These are phyloP conservation scores for Hydrochoerus hydrochaeris DNA, from an alignment of 2,113 vertebrate species.

Conservation along the genomic window DNA sequence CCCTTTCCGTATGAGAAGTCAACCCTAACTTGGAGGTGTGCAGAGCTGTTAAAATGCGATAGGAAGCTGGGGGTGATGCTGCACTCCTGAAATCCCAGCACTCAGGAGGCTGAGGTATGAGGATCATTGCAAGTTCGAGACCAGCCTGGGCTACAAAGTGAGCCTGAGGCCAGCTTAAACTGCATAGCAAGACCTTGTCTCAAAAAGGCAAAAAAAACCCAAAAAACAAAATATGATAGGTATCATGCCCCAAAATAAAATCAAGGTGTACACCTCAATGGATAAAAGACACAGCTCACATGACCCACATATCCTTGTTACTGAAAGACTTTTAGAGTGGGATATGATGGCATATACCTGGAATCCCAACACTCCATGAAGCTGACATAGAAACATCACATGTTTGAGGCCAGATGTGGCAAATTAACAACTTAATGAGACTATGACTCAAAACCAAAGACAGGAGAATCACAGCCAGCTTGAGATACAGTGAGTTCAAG, in stretches of 20 bases:
- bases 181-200: too few species aligned
- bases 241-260: not conserved
- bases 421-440: not conserved
- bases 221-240: not conserved
- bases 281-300: not conserved
- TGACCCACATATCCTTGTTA: not conserved
- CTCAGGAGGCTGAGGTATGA: too few species aligned
- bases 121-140: too few species aligned
- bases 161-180: too few species aligned
- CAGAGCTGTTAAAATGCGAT: not conserved
- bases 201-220: too few species aligned
- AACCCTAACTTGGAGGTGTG: not conserved
- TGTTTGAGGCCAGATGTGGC: not conserved
- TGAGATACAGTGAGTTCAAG: not conserved
- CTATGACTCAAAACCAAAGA: not conserved
- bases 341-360: not conserved
- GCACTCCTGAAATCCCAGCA: too few species aligned
- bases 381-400: not conserved
- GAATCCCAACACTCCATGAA: not conserved
- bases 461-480: not conserved
- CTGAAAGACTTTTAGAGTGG: constrained; percentile 16
- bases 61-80: too few species aligned
- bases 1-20: not conserved
- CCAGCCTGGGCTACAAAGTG: too few species aligned
- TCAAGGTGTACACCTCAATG: not conserved